Evolutionary conservation across 2,113 vertebrate species (phyloP), one percentile per base, ranked within the genome.

Genomic region (Apus apus): DNA sequence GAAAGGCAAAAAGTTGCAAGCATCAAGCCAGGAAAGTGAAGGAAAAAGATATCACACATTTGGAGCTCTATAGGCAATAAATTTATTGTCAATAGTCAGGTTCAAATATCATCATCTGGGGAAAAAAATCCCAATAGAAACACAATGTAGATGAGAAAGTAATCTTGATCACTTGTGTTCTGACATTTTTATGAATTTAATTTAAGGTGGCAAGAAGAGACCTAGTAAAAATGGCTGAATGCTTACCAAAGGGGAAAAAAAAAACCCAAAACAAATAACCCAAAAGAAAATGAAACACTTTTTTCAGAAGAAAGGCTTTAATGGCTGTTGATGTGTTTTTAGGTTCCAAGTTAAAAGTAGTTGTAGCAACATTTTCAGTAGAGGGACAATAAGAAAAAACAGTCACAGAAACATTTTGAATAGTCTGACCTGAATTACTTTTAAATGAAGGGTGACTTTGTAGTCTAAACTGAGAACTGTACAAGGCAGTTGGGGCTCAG

Each of bases 201-300:
- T 94, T 89, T 96, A 87, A 93, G 72, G 72, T 91, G 93, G 81
- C 94, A 96, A 96, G 96, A 95, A 91, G 93, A 88, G 85, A 67
- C 75, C 30, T 90, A 74, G 82, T 93, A 91, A 95, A 96, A 96
- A 90, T 73, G 67, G 93, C 60, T 85, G 75, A 83, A 80, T 2
- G 20, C 38, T 43, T 80, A 95, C 78, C 51, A 88, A 91, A 94
- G 78, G 73, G 79, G 32, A 66, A 93, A 87, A 54, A 56, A 53
- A 71, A 92, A 38, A 38, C 38, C 8, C 40, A 43, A 43, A 85
- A 20, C 88, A 96, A 96, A 87, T 83, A 93, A 94, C 79, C 45
- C 6, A 2, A 90, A 93, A 95, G 93, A 96, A 97, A 96, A 97
- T 95, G 93, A 96, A 96, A 97, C 93, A 96, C 95, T 91, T 96